Percentiles rank a stretch among this genome's conserved stretches.
Conservation (phyloP, 23 tunicate species). For the Trididemnum nubilum region DNA sequence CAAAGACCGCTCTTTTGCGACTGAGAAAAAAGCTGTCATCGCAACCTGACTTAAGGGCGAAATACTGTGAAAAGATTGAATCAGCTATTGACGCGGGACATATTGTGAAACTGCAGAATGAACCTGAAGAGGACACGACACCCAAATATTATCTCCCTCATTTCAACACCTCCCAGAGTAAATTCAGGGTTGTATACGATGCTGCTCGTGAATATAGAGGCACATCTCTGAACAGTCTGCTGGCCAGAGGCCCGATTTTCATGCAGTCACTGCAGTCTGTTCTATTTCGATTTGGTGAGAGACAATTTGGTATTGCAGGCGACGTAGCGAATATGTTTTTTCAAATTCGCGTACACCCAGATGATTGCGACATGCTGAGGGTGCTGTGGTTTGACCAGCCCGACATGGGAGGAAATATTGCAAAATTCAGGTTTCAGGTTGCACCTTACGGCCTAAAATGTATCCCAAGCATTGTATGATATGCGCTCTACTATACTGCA, state of each 20-base stretch:
- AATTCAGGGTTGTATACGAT: slow-evolving; percentile 15
- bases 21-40: neutral
- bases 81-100: neutral
- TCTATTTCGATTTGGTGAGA: slow-evolving; percentile 21
- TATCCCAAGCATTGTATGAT: neutral
- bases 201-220: slow-evolving; percentile 6
- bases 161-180: slow-evolving; percentile 11
- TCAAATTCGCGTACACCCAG: neutral
- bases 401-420: neutral
- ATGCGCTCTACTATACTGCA: neutral
- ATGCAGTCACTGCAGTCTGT: slow-evolving; percentile 4
- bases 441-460: neutral
- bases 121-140: neutral
- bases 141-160: neutral
- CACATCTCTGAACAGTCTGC: neutral
- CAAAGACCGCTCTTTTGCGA: neutral
- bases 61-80: slow-evolving; percentile 21
- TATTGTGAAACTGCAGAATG: neutral
- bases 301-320: neutral
- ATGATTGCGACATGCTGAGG: neutral
- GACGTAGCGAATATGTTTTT: slow-evolving; percentile 15
- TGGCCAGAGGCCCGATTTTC: slow-evolving; percentile 14
- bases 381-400: slow-evolving; percentile 15
- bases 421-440: neutral
- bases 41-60: slow-evolving; percentile 1